Evolutionary conservation across 2,113 vertebrate species (phyloP).

Genomic region (Casuarius casuarius): DNA sequence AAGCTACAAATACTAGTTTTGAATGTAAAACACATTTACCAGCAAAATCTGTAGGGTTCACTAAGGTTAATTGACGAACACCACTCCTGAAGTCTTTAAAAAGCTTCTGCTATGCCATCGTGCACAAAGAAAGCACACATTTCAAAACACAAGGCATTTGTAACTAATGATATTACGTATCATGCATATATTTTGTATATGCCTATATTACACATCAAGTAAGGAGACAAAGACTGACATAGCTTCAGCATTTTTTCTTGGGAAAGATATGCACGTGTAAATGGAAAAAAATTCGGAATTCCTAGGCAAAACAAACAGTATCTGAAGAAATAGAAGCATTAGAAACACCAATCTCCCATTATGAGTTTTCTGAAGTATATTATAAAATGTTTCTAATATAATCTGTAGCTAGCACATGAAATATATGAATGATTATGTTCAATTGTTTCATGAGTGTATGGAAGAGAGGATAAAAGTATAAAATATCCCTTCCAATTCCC

Average conservation of each 20-base stretch:
- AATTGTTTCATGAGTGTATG: background rate
- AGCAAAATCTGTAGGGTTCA: constrained; percentile 48
- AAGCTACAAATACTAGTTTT: constrained; percentile 26
- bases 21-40: constrained; percentile 62
- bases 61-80: constrained; percentile 19
- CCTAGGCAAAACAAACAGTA: background rate
- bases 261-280: background rate
- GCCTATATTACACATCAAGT: background rate
- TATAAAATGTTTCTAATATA: background rate
- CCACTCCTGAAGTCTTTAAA: background rate
- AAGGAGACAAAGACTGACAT: background rate
- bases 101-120: background rate
- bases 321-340: background rate
- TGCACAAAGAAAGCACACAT: background rate
- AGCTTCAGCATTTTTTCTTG: background rate
- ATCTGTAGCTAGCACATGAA: background rate
- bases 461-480: background rate
- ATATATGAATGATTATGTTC: background rate
- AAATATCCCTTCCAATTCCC: background rate
- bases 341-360: background rate
- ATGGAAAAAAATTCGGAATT: background rate
- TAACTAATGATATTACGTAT: background rate
- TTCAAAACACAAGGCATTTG: background rate
- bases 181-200: background rate
- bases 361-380: background rate